Evolutionary conservation across 2,113 vertebrate species (phyloP).

Genomic region (Caloenas nicobarica): DNA sequence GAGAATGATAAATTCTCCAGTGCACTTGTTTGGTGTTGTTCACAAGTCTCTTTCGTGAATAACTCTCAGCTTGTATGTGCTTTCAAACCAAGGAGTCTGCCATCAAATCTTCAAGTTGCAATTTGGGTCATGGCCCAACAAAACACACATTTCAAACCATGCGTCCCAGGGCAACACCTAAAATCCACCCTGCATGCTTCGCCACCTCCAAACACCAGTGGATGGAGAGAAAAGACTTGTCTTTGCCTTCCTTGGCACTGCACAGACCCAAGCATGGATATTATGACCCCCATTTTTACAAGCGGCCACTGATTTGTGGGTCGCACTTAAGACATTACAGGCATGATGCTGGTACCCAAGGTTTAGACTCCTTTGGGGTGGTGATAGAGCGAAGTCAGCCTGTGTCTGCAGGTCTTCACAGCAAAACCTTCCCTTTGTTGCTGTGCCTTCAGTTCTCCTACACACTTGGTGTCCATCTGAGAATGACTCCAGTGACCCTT

Average conservation of each 20-base stretch:
- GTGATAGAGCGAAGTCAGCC: neutral
- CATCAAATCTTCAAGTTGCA: neutral
- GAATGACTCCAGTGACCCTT: neutral
- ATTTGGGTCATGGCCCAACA: neutral
- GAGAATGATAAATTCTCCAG: neutral
- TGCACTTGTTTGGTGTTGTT: neutral
- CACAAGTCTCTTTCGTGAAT: neutral
- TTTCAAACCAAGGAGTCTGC: neutral
- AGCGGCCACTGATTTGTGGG: neutral
- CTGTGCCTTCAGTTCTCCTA: neutral
- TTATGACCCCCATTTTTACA: neutral
- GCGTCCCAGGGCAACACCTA: neutral
- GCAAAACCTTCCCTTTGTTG: neutral
- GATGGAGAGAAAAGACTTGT: neutral
- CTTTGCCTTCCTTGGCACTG: neutral
- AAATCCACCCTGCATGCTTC: neutral
- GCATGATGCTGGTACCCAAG: accelerated
- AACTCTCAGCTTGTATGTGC: neutral
- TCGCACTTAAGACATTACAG: neutral
- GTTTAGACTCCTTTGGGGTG: neutral
- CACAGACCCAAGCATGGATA: neutral
- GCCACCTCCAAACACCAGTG: neutral
- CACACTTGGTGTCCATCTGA: neutral
- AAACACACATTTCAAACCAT: neutral
- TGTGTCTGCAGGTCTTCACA: neutral